Base-by-base conservation (phyloP, 2,113 vertebrate species). In the Leiothrix lutea region DNA sequence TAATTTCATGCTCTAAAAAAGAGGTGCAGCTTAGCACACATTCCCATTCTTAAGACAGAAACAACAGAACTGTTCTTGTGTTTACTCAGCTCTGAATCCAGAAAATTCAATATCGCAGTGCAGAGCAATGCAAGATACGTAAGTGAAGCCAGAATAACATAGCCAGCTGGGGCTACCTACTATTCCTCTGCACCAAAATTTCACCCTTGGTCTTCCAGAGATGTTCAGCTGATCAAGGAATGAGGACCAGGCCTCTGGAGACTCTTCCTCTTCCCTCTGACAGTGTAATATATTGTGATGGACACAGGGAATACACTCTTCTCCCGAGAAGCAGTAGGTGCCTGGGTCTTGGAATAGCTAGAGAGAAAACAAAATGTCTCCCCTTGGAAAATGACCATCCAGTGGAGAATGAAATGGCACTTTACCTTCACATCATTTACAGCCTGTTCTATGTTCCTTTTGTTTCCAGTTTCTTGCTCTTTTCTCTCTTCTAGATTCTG, bases 371-470 rank as follows among this genome's bases (percentile, higher is more conserved):
- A 83, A 85, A 73, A 78, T 36, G 18, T 57, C 17, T 56, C 35
- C 60, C 10, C 33, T 44, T 51, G 36, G 38, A 58, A 82, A 80
- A 81, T 17, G 4, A 51, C 48, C 47, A 36, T 20, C 26, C 33
- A 28, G 9, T 72, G 31, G 23, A 79, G 24, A 67, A 80, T 8
- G 4, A 70, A 70, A 70, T 1, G 6, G 26, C 2, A 4, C 73
- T 96, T 97, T 97, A 97, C 98, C 98, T 98, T 97, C 56, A 98
- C 93, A 45, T 97, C 95, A 29, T 94, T 87, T 1, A 79, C 44
- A 17, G 97, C 86, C 5, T 97, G 95, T 71, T 98, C 96, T 78
- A 98, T n/a, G 8, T 81, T 96, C 23, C 66, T 94, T 64, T 92
- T 97, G 86, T 98, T 98, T 79, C 26, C 92, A 82, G 29, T 26